These are phyloP conservation scores for Sebastes steindachneri DNA, from an alignment of 2,797 vertebrate genomes.

Conservation along the genomic window DNA sequence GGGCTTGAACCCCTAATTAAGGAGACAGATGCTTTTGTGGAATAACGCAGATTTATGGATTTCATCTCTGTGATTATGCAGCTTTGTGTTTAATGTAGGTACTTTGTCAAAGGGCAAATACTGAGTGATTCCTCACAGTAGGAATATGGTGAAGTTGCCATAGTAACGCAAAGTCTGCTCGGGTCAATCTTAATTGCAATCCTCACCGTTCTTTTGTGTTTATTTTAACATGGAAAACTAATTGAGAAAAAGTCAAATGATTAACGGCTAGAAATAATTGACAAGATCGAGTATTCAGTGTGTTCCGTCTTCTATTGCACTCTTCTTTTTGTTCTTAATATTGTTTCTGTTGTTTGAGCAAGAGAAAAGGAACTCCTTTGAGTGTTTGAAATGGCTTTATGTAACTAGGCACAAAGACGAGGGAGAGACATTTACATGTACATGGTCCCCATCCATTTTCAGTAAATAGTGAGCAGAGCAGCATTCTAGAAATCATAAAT, in stretches of 20 bases:
- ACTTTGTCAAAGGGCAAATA: neutral
- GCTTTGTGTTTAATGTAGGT: neutral
- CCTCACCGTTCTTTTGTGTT: neutral
- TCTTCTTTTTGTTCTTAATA: neutral
- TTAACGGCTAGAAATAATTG: neutral
- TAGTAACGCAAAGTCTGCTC: neutral
- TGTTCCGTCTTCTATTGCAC: neutral
- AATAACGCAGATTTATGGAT: neutral
- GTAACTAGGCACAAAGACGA: neutral
- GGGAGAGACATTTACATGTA: neutral
- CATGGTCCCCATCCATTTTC: neutral
- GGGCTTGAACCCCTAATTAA: neutral
- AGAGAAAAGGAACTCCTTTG: neutral
- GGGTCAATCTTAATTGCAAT: neutral
- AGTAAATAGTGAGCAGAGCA: neutral
- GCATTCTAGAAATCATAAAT: neutral
- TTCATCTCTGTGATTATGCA: neutral
- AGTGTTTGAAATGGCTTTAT: neutral
- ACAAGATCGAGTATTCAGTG: neutral
- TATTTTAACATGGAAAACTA: neutral
- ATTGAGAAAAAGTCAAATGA: neutral
- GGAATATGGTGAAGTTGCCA: neutral
- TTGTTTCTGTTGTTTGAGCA: neutral
- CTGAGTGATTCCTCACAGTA: neutral
- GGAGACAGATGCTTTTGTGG: neutral